Percentiles rank a stretch among this genome's conserved stretches.
Conservation (phyloP, 1,140 invertebrate genomes). For the Drosophila ficusphila region DNA sequence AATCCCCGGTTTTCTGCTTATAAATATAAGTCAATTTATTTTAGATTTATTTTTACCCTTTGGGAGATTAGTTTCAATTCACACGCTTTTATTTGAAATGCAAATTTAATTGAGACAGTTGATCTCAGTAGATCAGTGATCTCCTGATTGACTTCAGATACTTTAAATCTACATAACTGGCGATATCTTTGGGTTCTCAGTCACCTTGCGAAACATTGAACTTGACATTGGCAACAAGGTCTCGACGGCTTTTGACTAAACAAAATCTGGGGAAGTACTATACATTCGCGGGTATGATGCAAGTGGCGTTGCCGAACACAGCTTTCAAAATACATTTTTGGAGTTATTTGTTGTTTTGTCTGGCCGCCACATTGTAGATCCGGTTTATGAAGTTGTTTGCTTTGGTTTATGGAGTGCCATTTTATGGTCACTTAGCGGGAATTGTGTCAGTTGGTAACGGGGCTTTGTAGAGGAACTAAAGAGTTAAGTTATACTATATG, state of each 20-base stretch:
- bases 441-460: conserved; percentile 49
- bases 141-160: conserved; percentile 10
- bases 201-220: conserved; percentile 30
- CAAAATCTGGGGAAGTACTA: conserved; percentile 4
- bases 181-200: neutral
- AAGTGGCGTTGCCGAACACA: conserved; percentile 20
- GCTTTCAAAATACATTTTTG: conserved; percentile 42
- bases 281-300: conserved; percentile 20
- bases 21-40: neutral
- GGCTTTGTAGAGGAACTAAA: neutral
- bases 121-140: conserved; percentile 6
- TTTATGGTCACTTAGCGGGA: conserved; percentile 45
- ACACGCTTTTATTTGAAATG: conserved; percentile 18
- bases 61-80: neutral
- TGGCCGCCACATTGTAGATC: conserved; percentile 16
- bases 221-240: conserved; percentile 42
- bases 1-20: too few species aligned
- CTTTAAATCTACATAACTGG: conserved; percentile 1
- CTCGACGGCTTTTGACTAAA: neutral
- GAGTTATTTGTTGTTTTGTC: conserved; percentile 28
- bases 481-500: neutral
- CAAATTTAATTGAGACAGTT: conserved; percentile 19
- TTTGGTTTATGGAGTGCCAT: conserved; percentile 23
- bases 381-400: conserved; percentile 40
- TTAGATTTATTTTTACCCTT: neutral